Conservation (phyloP, 2,888 invertebrate species). For the Polyommatus iphigenia region DNA sequence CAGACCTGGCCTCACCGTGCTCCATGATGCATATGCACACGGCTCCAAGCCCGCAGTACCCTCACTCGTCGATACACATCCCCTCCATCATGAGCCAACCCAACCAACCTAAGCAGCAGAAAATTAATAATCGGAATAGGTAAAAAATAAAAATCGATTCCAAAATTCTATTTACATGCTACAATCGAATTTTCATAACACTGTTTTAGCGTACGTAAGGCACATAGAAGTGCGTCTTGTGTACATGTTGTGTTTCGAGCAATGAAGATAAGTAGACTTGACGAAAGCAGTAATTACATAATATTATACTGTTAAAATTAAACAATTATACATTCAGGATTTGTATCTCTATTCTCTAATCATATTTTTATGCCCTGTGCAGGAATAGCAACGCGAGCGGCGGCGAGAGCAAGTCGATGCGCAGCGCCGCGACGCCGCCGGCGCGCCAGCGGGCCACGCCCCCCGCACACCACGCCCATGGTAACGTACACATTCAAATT, state of each 20-base stretch:
- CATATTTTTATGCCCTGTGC: constrained; percentile 10
- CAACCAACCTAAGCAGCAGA: constrained; percentile 75
- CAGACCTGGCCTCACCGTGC: constrained; percentile 90
- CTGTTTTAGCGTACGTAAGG: no score
- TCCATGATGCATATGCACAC: constrained; percentile 83
- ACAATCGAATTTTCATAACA: no score
- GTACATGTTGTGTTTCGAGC: no score
- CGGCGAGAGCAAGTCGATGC: constrained; percentile 50
- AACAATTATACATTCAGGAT: no score
- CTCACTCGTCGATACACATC: constrained; percentile 75
- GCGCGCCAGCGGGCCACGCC: constrained; percentile 68
- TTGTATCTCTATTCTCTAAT: neutral
- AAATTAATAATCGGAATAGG: constrained; percentile 73
- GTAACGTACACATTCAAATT: constrained; percentile 41
- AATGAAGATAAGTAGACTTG: no score
- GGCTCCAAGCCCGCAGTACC: constrained; percentile 80
- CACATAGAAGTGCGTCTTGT: no score
- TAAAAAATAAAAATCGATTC: no score
- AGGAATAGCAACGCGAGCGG: constrained; percentile 49
- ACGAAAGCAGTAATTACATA: no score
- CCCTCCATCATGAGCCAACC: constrained; percentile 77
- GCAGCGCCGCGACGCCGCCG: constrained; percentile 63
- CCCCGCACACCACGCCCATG: constrained; percentile 63
- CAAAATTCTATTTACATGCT: no score
- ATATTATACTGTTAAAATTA: no score